Evolutionary conservation across 2,113 vertebrate genomes (phyloP), one percentile per base, ranked within the genome.

Genomic region (Steatornis caripensis): DNA sequence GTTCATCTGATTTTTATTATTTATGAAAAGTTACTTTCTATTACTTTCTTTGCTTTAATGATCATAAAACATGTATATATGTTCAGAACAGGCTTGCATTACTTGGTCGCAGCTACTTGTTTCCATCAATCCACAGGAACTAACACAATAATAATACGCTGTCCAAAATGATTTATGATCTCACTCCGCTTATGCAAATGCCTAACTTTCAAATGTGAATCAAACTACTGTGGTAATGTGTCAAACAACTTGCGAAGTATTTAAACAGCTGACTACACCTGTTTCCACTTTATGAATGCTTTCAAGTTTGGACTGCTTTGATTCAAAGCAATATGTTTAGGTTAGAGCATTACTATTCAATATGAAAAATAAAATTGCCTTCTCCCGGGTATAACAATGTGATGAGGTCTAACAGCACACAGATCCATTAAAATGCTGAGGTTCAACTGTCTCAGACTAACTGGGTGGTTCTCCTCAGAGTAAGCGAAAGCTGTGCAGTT

Each of bases 111-210:
- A 80, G 89, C 96, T 96, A 96, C 79, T 97, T 89, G 93, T 96
- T 95, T 94, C 83, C 89, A 92, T 84, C 75, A 97, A 37, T 96
- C 60, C 89, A 66, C 87, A 93, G 95, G 78, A 97, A 86, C 79
- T 84, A 96, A 88, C 94, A 93, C 68, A 91, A 80, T 41, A 95
- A 92, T 95, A 84, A 93, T 93, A 85, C 3, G 7, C 95, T 98
- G 98, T 98, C 98, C 92, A 92, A 98, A 97, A 97, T 98, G 98
- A 98, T 98, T 98, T 98, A 98, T 98, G 98, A 93, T 97, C 97
- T 97, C 96, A 92, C 97, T 97, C 82, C 57, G 32, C 88, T 96
- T 98, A 98, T 89, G 96, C 95, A 95, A 97, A 98, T 97, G 95
- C 94, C 57, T 96, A 93, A 94, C 90, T 97, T 98, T 97, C 95